Evolutionary conservation across 2,888 invertebrate genomes (phyloP).

Genomic region (Pardosa pseudoannulata): DNA sequence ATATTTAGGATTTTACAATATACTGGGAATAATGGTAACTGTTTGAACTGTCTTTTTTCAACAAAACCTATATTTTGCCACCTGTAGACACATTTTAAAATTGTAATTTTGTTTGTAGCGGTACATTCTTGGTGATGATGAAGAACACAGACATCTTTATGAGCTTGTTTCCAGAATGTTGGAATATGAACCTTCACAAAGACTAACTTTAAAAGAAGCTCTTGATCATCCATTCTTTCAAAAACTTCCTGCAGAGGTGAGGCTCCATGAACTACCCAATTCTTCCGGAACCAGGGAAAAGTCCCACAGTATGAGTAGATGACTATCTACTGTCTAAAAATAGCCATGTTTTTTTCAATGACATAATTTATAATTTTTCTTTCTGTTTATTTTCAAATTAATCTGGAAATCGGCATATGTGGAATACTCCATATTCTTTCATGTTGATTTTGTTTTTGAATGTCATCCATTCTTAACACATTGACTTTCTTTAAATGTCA

Average conservation of each 20-base stretch:
- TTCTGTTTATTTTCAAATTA: background rate
- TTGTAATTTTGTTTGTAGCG: no score
- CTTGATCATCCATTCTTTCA: constrained; percentile 95
- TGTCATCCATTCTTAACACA: background rate
- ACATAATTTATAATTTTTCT: background rate
- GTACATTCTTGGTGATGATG: constrained; percentile 84
- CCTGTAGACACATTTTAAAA: no score
- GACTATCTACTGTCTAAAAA: constrained; percentile 37
- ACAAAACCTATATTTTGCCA: no score
- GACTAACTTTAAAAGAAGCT: constrained; percentile 92
- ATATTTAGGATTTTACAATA: no score
- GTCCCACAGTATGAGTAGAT: constrained; percentile 70
- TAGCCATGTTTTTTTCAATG: background rate
- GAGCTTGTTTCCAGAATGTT: constrained; percentile 96
- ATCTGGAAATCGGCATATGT: no score
- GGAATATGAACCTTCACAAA: constrained; percentile 95
- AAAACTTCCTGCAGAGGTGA: constrained; percentile 82
- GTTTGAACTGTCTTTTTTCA: no score
- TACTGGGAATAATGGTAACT: no score
- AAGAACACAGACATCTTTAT: constrained; percentile 94
- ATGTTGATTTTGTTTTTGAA: background rate
- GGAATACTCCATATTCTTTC: background rate
- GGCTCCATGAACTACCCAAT: constrained; percentile 22
- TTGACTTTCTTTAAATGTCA: background rate
- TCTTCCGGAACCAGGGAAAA: constrained; percentile 33